phyloP scores from a whole-genome alignment of 1,140 invertebrate genomes.

The Papilio polytes region DNA sequence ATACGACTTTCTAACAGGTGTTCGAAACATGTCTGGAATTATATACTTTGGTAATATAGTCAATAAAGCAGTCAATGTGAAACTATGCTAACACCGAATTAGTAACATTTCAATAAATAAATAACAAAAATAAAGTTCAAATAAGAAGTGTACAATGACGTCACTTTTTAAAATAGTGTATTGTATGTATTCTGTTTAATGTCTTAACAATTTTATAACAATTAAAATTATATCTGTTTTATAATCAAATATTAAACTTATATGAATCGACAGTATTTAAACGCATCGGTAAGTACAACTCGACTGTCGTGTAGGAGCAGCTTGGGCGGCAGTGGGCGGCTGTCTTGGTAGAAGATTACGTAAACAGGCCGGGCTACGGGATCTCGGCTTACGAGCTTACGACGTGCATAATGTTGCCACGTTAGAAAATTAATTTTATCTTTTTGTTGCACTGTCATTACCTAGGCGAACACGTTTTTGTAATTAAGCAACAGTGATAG shows the following conservation, averaged over 20 bases:
- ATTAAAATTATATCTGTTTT: no score
- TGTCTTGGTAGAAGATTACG: conserved; percentile 67
- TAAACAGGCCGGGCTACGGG: conserved; percentile 41
- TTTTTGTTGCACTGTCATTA: conserved; percentile 27
- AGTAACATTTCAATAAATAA: not conserved
- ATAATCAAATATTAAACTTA: not conserved
- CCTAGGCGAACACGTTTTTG: conserved; percentile 31
- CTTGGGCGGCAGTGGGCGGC: conserved; percentile 69
- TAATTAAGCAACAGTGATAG: conserved; percentile 27
- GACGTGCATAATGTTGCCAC: conserved; percentile 17
- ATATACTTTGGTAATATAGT: not conserved
- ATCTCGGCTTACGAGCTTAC: not conserved
- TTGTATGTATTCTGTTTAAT: no score
- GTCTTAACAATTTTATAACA: no score
- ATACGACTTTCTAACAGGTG: conserved; percentile 22
- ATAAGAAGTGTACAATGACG: not conserved
- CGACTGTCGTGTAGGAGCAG: conserved; percentile 55
- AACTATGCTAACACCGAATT: not conserved
- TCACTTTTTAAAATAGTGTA: not conserved
- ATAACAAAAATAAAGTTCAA: not conserved
- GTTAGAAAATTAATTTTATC: conserved; percentile 36
- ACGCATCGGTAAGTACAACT: not conserved
- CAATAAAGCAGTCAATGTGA: not conserved
- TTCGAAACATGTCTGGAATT: not conserved
- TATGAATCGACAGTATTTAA: not conserved